Base-by-base conservation (phyloP, 2,888 invertebrate species). In the Perizoma flavofasciatum region DNA sequence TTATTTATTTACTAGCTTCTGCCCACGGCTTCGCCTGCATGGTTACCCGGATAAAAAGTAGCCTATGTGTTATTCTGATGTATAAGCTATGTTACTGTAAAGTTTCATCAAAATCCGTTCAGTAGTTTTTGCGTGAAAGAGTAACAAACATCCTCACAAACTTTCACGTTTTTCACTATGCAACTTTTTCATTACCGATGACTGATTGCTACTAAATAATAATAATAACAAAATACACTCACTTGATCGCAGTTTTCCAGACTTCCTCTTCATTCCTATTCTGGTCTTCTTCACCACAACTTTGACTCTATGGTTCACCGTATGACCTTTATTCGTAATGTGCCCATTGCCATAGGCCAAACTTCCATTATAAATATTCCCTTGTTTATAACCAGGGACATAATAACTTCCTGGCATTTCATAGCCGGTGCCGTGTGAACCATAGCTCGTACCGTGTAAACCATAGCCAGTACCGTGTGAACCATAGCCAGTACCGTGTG, bases 281-380 rank as follows among this genome's bases (percentile, higher is more conserved):
- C 77, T 80, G 1, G 80, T 83, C 61, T 84, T 88, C 68, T 82
- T 83, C 5, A 88, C 80, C 2, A 91, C 85, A 0, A 91, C 74
- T 59, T 89, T 87, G 41, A 84, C 81, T 45, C 79, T 84, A 56
- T 83, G 80, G 52, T 85, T 86, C 0, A 81, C 70, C 37, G 80
- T 82, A 50, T 83, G 82, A 2, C 84, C 77, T 56, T 88, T 87
- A 2, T 72, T 79, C 0, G 85, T 81, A 0, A 87, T 88, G 49
- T 90, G 73, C 0, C 73, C 77, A 10, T 79, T 71, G 1, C 73
- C 76, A 22, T 80, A 74, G 0, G 72, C 71, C 1, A 69, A n/a
- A 49, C 74, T 81, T 0, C 63, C 59, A 41, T 78, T 79, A 52
- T 85, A 79, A 5, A 80, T 72, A 10, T 81, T 81, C 9, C 78